phyloP scores from a whole-genome alignment of 2,113 vertebrate genomes.

The Ciconia boyciana region DNA sequence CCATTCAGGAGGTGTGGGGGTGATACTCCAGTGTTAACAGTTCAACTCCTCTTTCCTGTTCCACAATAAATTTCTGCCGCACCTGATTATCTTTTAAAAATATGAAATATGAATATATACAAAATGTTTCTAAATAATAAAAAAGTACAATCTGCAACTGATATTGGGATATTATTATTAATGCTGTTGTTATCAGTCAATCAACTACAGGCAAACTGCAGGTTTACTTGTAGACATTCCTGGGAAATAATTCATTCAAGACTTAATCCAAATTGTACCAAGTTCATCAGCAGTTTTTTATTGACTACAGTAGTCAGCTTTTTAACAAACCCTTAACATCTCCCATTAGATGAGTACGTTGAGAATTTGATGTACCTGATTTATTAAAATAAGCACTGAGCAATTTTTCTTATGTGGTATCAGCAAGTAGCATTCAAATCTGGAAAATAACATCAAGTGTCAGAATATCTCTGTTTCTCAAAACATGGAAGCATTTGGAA shows the following conservation, averaged over 20 bases:
- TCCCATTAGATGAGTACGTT: not conserved
- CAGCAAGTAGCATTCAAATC: not conserved
- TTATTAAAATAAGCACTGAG: not conserved
- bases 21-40: not conserved
- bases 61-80: not conserved
- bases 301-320: not conserved
- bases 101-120: not conserved
- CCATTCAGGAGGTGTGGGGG: fast-evolving
- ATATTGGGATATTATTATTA: not conserved
- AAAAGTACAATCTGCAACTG: not conserved
- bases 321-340: not conserved
- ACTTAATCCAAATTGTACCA: not conserved
- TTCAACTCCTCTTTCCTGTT: not conserved
- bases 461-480: not conserved
- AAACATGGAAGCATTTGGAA: not conserved
- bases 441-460: not conserved
- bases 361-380: not conserved
- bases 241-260: not conserved
- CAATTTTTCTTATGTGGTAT: not conserved
- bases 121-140: not conserved
- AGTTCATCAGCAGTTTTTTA: not conserved
- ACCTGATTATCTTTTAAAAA: not conserved
- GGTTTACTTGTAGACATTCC: not conserved
- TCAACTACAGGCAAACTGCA: not conserved
- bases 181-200: not conserved